Evolutionary conservation across 2,888 invertebrate species (phyloP).

Genomic region (Andrena hattorfiana): DNA sequence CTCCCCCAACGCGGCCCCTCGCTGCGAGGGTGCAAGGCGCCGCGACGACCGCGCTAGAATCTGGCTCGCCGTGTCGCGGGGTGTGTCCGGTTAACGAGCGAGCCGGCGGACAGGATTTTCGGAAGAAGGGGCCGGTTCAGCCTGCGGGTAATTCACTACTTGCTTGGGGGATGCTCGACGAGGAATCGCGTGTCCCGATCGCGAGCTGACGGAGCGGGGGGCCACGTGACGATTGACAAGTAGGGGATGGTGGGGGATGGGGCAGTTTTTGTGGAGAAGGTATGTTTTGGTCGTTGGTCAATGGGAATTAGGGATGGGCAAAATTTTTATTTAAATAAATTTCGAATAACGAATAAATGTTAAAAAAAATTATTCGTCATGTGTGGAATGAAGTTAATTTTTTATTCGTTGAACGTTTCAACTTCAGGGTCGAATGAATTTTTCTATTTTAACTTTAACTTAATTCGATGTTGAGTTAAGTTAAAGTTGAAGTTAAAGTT

Average conservation of each 20-base stretch:
- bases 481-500: too few relatives aligned
- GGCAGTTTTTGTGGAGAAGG: neutral
- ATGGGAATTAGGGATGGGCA: neutral
- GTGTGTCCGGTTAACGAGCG: slow-evolving; percentile 28
- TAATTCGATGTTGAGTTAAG: too few relatives aligned
- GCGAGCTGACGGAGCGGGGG: neutral
- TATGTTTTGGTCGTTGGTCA: neutral
- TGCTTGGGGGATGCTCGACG: slow-evolving; percentile 34
- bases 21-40: neutral
- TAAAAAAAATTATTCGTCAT: too few relatives aligned
- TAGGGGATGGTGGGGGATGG: neutral
- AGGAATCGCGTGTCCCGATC: slow-evolving; percentile 31
- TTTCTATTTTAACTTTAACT: too few relatives aligned
- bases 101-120: slow-evolving; percentile 14
- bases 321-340: too few relatives aligned
- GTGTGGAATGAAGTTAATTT: too few relatives aligned
- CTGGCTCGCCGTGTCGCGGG: neutral
- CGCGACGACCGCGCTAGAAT: neutral
- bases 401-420: too few relatives aligned
- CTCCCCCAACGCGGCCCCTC: neutral
- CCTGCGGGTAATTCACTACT: slow-evolving; percentile 46
- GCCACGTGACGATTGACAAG: slow-evolving; percentile 36
- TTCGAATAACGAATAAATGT: too few relatives aligned
- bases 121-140: neutral
- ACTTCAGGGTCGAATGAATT: too few relatives aligned